Percentiles rank a stretch among this genome's conserved stretches.
Conservation (phyloP, 1,140 invertebrate species). For the Hesperophylax magnus region DNA sequence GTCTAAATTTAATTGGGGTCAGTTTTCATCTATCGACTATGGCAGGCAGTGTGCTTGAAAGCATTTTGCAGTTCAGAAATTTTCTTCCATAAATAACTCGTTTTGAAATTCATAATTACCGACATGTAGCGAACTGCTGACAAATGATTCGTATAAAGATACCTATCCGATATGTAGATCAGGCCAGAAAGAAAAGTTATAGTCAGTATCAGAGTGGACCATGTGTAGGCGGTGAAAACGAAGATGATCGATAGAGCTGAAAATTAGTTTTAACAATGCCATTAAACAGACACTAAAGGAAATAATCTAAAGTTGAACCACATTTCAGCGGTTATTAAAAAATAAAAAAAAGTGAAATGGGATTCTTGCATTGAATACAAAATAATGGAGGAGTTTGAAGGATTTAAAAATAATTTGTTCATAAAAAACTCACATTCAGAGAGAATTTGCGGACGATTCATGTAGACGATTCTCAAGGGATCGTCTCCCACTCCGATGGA, state of each 20-base stretch:
- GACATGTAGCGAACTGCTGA: background rate
- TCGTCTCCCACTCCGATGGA: conserved; percentile 36
- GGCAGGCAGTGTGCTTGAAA: too few relatives aligned
- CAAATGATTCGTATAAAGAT: background rate
- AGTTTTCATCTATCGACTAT: too few relatives aligned
- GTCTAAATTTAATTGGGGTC: too few relatives aligned
- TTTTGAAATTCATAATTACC: background rate
- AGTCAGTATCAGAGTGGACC: background rate
- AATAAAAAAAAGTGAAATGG: too few relatives aligned
- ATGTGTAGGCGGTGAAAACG: conserved; percentile 2
- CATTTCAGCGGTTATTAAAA: background rate
- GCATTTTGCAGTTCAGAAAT: too few relatives aligned
- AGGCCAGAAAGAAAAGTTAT: background rate
- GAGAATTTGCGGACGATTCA: conserved; percentile 19
- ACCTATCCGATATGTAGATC: background rate
- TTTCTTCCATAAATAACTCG: too few relatives aligned
- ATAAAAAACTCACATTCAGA: conserved; percentile 20
- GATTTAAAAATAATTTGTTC: too few relatives aligned
- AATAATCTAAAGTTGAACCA: background rate
- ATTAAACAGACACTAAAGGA: background rate
- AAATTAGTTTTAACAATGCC: background rate
- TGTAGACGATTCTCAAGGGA: conserved; percentile 45
- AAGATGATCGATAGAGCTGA: background rate
- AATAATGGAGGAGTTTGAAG: too few relatives aligned
- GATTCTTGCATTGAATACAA: too few relatives aligned